These are phyloP conservation scores for Cacatua alba DNA, from an alignment of 2,113 vertebrate genomes.

Conservation along the genomic window DNA sequence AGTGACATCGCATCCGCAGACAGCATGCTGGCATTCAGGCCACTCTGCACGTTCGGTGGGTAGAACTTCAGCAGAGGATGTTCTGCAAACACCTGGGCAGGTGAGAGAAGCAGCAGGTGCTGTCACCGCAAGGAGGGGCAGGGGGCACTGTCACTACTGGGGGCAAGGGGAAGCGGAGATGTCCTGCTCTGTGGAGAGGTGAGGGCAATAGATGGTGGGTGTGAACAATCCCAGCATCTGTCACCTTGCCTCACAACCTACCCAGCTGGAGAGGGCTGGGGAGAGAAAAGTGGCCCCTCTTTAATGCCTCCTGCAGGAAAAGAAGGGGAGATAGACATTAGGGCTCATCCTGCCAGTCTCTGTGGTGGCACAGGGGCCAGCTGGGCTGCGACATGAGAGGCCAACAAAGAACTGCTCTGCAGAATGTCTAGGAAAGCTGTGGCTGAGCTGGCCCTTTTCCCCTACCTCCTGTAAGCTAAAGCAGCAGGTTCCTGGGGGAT, in stretches of 20 bases:
- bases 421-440: slow-evolving; percentile 3
- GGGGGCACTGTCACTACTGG: neutral
- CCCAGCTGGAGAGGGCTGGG: slow-evolving; percentile 37
- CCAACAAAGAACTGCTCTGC: neutral
- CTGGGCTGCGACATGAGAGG: neutral
- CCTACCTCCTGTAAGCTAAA: neutral
- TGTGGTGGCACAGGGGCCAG: neutral
- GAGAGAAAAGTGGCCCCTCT: slow-evolving; percentile 36
- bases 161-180: neutral
- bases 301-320: slow-evolving; percentile 50
- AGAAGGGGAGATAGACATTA: slow-evolving; percentile 18
- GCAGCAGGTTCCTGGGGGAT: neutral
- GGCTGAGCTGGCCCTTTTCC: neutral
- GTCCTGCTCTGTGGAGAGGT: slow-evolving; percentile 26
- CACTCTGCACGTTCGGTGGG: slow-evolving; percentile 62
- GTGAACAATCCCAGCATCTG: neutral
- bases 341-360: neutral
- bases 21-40: slow-evolving; percentile 58
- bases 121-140: neutral
- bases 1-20: slow-evolving; percentile 11
- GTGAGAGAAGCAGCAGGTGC: neutral
- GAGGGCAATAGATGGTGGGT: neutral
- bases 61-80: slow-evolving; percentile 91
- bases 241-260: slow-evolving; percentile 11
- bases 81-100: slow-evolving; percentile 89